phyloP scores from a whole-genome alignment of 1,140 invertebrate species.

The Drosophila kepulauana region DNA sequence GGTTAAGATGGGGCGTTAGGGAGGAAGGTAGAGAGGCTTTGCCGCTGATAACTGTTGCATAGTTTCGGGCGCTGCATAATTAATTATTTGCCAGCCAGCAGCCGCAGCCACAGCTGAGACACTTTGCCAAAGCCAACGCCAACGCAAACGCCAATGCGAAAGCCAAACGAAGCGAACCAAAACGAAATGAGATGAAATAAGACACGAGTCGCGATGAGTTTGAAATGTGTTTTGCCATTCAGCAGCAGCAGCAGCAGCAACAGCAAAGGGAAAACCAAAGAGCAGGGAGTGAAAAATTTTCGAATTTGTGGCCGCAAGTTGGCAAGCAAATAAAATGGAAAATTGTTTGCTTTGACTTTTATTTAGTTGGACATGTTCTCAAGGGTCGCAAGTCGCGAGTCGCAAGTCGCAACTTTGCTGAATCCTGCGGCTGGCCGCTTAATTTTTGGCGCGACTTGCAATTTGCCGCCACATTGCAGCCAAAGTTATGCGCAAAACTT shows the following conservation, averaged over 20 bases:
- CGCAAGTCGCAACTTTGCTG: not conserved
- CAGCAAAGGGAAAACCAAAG: not conserved
- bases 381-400: slow-evolving; percentile 1
- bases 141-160: slow-evolving; percentile 27
- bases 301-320: slow-evolving; percentile 54
- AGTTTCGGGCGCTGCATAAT: slow-evolving; percentile 73
- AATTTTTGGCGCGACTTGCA: slow-evolving; percentile 74
- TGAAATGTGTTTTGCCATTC: slow-evolving; percentile 35
- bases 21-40: not conserved
- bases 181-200: slow-evolving; percentile 39
- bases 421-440: slow-evolving; percentile 65
- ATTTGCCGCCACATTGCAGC: slow-evolving; percentile 80
- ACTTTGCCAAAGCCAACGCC: slow-evolving; percentile 29
- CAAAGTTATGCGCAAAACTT: slow-evolving; percentile 40
- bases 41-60: slow-evolving; percentile 72
- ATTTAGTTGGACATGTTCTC: slow-evolving; percentile 66
- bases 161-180: slow-evolving; percentile 42
- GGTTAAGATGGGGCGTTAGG: slow-evolving; percentile 19
- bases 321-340: slow-evolving; percentile 71
- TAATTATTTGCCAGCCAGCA: slow-evolving; percentile 63
- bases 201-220: slow-evolving; percentile 32
- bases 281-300: slow-evolving; percentile 33
- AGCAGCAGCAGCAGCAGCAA: no score
- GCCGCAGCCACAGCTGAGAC: slow-evolving; percentile 33
- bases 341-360: slow-evolving; percentile 68